Conservation (phyloP, 2,797 vertebrate species). For the Crenuchus spilurus region DNA sequence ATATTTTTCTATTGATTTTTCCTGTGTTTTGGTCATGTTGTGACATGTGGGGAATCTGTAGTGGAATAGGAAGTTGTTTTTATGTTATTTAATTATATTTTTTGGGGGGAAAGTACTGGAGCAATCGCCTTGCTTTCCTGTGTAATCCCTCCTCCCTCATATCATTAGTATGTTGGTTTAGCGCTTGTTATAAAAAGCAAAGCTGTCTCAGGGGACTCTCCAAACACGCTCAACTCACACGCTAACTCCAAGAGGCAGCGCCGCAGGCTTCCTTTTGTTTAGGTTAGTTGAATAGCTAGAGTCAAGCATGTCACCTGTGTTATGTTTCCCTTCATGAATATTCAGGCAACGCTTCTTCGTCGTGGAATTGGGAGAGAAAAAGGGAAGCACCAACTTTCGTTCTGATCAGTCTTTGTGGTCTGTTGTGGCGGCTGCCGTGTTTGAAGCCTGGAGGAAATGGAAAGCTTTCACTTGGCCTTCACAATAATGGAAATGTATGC, state of each 20-base stretch:
- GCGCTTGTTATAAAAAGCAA: constrained; percentile 65
- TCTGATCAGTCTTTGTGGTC: constrained; percentile 27
- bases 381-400: constrained; percentile 23
- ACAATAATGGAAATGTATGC: constrained; percentile 41
- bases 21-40: constrained; percentile 47
- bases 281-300: constrained; percentile 67
- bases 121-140: constrained; percentile 8
- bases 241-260: constrained; percentile 51
- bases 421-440: constrained; percentile 51
- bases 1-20: not conserved
- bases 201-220: constrained; percentile 68
- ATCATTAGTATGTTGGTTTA: constrained; percentile 80
- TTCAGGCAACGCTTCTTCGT: constrained; percentile 70
- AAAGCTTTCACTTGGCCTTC: constrained; percentile 57
- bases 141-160: constrained; percentile 42
- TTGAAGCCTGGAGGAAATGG: constrained; percentile 66
- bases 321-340: constrained; percentile 75
- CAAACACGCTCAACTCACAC: constrained; percentile 47
- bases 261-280: constrained; percentile 70
- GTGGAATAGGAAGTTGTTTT: constrained; percentile 3
- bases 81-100: constrained; percentile 23
- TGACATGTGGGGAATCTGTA: constrained; percentile 32
- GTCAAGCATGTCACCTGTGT: constrained; percentile 77
- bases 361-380: constrained; percentile 64
- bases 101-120: not conserved